Percentiles rank a stretch among this genome's conserved stretches.
phyloP scores from a whole-genome alignment of 2,113 vertebrate species.

The Odocoileus virginianus region DNA sequence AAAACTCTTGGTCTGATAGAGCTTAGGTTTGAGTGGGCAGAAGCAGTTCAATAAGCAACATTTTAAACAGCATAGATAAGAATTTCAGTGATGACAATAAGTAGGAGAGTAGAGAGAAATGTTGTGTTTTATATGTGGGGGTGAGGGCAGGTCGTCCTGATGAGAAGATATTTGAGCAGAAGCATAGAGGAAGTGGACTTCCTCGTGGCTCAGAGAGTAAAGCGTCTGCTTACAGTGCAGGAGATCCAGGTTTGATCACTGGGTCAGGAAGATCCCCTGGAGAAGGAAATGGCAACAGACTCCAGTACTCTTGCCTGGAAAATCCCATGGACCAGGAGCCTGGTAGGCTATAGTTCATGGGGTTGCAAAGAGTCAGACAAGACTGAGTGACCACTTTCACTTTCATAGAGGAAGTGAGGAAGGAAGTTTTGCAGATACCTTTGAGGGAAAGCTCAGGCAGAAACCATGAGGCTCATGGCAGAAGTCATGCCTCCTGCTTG shows the following conservation, averaged over 20 bases:
- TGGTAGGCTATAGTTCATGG: too few relatives aligned
- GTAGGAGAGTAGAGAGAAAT: neutral
- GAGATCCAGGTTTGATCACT: too few relatives aligned
- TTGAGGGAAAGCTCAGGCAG: neutral
- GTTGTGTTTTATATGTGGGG: neutral
- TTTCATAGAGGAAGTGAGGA: neutral
- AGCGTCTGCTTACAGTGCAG: too few relatives aligned
- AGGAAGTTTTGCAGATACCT: neutral
- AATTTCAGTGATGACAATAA: neutral
- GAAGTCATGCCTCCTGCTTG: rapidly evolving
- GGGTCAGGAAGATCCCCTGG: too few relatives aligned
- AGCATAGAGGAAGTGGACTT: neutral
- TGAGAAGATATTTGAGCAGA: neutral
- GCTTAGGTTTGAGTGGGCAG: neutral
- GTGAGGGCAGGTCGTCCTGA: neutral
- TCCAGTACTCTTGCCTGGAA: too few relatives aligned
- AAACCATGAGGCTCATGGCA: neutral
- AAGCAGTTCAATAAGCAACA: neutral
- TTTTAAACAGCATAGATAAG: neutral
- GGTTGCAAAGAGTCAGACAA: too few relatives aligned
- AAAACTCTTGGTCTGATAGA: neutral
- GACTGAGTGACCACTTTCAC: too few relatives aligned
- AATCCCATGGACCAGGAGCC: too few relatives aligned
- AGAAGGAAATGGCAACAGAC: too few relatives aligned
- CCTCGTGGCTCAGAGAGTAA: too few relatives aligned